These are phyloP conservation scores for Dolichopus griseipennis DNA, from an alignment of 2,888 invertebrate genomes.

Conservation along the genomic window DNA sequence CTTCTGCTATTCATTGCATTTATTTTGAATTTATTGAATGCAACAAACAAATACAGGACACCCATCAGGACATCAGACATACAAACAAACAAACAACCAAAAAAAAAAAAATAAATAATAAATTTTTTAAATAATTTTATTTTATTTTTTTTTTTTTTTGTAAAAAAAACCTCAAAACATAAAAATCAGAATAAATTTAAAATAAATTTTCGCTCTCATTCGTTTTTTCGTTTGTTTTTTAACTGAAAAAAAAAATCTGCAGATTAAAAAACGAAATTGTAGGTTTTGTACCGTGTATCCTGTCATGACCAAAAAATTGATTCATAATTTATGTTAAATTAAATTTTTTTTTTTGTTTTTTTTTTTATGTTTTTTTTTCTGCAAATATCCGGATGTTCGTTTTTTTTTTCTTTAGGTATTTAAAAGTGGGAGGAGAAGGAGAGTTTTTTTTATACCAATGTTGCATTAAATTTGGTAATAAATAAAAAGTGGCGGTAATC, in stretches of 20 bases:
- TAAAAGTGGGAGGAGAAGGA: no score
- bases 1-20: no score
- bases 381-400: no score
- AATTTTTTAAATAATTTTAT: neutral
- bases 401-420: no score
- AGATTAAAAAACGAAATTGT: neutral
- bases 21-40: no score
- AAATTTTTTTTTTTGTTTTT: neutral
- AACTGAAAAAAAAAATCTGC: neutral
- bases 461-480: no score
- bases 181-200: neutral
- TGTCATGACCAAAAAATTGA: constrained; percentile 6
- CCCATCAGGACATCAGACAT: neutral
- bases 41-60: neutral
- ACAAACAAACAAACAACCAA: neutral
- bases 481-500: no score
- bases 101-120: neutral
- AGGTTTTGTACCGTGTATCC: neutral
- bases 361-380: neutral
- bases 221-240: neutral
- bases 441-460: no score
- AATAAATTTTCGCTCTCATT: no score
- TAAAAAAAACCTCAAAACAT: neutral
- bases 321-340: constrained; percentile 1
- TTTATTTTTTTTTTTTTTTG: neutral